Percentiles rank a stretch among this genome's conserved stretches.
These are phyloP conservation scores for Anguilla megastoma DNA, from an alignment of 2,797 vertebrate genomes.

Conservation along the genomic window DNA sequence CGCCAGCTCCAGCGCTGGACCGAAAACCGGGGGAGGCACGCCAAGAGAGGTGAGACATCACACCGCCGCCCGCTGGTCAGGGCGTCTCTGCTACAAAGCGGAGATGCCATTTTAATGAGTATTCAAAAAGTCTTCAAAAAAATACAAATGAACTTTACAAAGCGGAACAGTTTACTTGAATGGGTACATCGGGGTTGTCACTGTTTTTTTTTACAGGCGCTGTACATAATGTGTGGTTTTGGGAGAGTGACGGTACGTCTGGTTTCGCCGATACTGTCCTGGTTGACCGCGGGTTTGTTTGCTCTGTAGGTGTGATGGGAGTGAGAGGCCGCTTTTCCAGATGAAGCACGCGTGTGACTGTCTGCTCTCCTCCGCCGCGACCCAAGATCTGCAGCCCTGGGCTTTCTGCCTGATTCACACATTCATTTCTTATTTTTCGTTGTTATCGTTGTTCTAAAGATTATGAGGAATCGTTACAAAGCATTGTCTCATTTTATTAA, in stretches of 20 bases:
- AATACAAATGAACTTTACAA: background rate
- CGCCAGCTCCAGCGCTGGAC: conserved; percentile 89
- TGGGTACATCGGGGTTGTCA: background rate
- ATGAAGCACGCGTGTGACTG: conserved; percentile 71
- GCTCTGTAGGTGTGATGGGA: conserved; percentile 74
- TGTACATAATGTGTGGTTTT: conserved; percentile 16
- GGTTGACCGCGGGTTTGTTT: conserved; percentile 27
- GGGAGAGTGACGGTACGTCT: background rate
- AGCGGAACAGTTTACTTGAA: conserved; percentile 5
- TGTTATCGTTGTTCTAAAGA: conserved; percentile 58
- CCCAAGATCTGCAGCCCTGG: conserved; percentile 39
- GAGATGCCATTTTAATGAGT: background rate
- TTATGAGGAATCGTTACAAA: conserved; percentile 66
- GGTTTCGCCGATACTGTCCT: conserved; percentile 23
- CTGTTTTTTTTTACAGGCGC: conserved; percentile 28
- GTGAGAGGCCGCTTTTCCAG: conserved; percentile 85
- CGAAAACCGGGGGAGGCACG: conserved; percentile 80
- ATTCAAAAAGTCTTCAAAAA: background rate
- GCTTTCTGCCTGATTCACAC: background rate
- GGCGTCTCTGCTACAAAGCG: background rate
- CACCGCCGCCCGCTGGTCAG: background rate
- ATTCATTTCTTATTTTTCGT: conserved; percentile 39
- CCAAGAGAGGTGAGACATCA: conserved; percentile 80
- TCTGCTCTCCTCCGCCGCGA: conserved; percentile 32
- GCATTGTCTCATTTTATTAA: conserved; percentile 78